Evolutionary conservation across 2,113 vertebrate genomes (phyloP), one percentile per base, ranked within the genome.

Genomic region (Caretta caretta): DNA sequence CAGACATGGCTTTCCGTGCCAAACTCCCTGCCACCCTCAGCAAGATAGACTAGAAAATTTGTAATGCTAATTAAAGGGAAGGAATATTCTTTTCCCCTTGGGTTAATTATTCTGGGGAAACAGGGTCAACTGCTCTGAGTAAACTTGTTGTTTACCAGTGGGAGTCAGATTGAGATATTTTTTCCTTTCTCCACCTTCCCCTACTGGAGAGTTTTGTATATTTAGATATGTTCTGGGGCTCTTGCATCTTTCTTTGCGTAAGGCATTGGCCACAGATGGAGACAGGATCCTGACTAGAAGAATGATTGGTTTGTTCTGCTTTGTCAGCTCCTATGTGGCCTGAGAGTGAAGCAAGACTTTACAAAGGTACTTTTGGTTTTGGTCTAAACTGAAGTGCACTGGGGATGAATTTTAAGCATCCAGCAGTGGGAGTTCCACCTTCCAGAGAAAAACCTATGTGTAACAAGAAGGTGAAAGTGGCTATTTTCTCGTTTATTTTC

Each of bases 31-130:
- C 53, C 94, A 62, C 89, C 72, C 10, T 3, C 57, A 50, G 56
- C 89, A 93, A 90, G 84, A 91, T 54, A 65, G 6, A 78, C 24
- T 78, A 78, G 42, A 65, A 84, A 90, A 89, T 92, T 92, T 76
- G 69, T 91, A 94, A 84, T 69, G 88, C 75, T 97, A 97, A 96
- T 97, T 97, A 93, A 94, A 95, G 93, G 84, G 31, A 88, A 91
- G 75, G 42, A 87, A 14, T 57, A n/a, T 57, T 92, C 90, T 53
- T 75, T 95, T 95, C 46, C 92, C 5, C 65, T 80, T n/a, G 38
- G 57, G 85, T 93, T 93, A 91, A 94, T 96, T 95, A 94, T 92
- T 92, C 86, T 90, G 24, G 80, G 85, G 93, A 97, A 97, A 97
- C 87, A 87, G 80, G 91, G 95, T 96, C 96, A 96, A 79, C 91